Base-by-base conservation (phyloP, 2,113 vertebrate genomes). In the Macquaria ambigua region DNA sequence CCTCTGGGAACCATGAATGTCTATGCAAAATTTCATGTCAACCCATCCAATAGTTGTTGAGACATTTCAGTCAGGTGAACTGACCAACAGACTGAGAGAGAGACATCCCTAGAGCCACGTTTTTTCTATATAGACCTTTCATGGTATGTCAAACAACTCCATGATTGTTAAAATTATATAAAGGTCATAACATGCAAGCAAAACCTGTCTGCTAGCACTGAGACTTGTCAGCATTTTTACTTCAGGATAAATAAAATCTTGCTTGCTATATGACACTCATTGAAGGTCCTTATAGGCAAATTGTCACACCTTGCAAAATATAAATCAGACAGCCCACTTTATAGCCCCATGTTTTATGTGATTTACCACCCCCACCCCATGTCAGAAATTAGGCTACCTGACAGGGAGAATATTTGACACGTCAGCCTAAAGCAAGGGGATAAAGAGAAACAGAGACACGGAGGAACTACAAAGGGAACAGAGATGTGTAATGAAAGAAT, bases 401-500 rank as follows among this genome's bases (percentile, higher is more conserved):
- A 90, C 87, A 86, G 74, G 78, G 74, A 89, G 90, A 87, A 90
- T 85, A 90, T 90, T 75, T 84, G 90, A 93, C 61, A 81, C 58
- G 56, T 92, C 85, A 86, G 92, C 90, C 87, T 81, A 82, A 90
- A 93, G 89, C 85, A 18, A 76, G 70, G 80, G 86, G 88, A 93
- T 90, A 50, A 93, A 90, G 84, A 81, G 89, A 83, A 92, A 84
- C 84, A 77, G 86, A 89, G 84, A 88, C 90, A 86, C 15, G 77
- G 79, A 85, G 82, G 77, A 79, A 92, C 90, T 94, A 95, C 94
- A 95, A 94, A 94, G 92, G 87, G 64, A 91, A 70, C 59, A 56
- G 82, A 81, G 84, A 88, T 87, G 92, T 91, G 87, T 85, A 92
- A 93, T 93, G 93, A 93, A 94, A 94, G 88, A 94, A 92, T 94